Percentiles rank a stretch among this genome's conserved stretches.
Conservation (phyloP, 2,888 invertebrate genomes). For the Thelaira solivaga region DNA sequence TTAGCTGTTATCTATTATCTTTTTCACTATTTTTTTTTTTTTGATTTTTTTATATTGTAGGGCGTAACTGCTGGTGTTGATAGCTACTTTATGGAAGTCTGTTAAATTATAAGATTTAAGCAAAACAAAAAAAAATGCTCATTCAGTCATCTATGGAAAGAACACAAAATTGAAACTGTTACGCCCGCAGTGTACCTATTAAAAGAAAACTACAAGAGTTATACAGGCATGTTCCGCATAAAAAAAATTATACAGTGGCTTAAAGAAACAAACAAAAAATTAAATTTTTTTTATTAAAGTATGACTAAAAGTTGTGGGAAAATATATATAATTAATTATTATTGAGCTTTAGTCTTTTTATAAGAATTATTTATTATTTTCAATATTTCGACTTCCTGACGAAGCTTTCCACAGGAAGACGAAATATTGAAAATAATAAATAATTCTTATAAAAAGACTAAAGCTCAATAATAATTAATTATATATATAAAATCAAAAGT, state of each 20-base stretch:
- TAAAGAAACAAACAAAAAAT: neutral
- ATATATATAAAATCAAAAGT: no score
- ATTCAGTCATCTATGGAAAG: conserved; percentile 4
- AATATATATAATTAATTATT: no score
- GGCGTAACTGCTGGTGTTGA: conserved; percentile 61
- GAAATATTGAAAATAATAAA: no score
- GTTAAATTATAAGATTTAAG: conserved; percentile 22
- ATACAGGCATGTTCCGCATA: neutral
- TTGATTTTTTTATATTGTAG: conserved; percentile 28
- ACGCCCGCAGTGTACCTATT: conserved; percentile 57
- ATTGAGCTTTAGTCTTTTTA: no score
- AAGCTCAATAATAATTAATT: no score
- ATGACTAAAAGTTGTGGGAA: neutral
- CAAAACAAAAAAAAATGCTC: conserved; percentile 6
- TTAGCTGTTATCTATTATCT: neutral
- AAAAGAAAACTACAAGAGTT: neutral
- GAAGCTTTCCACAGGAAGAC: no score
- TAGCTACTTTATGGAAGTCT: conserved; percentile 57
- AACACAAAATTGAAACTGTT: conserved; percentile 55
- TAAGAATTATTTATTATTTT: no score
- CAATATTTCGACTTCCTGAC: no score
- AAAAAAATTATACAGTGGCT: conserved; percentile 28
- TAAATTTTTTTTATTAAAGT: neutral
- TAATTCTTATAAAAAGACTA: no score
- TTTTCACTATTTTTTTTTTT: no score